Evolutionary conservation across 2,888 invertebrate genomes (phyloP).

Genomic region (Seira ritae): DNA sequence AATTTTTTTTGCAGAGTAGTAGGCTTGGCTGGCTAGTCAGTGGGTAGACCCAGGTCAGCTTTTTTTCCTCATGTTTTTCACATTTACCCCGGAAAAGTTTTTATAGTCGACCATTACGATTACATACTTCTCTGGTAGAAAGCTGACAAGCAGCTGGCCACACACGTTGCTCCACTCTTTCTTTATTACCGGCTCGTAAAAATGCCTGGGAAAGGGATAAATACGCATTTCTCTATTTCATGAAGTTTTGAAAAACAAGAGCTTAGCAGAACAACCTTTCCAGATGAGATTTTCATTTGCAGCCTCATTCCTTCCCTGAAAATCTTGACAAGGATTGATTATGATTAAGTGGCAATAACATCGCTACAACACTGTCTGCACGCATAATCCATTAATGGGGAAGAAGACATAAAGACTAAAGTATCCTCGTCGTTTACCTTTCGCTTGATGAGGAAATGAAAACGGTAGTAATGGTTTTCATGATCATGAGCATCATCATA

Average conservation of each 20-base stretch:
- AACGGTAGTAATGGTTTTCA: too few relatives aligned
- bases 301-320: not conserved
- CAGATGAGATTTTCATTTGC: slow-evolving; percentile 33
- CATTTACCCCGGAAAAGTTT: not conserved
- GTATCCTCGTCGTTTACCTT: too few relatives aligned
- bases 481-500: too few relatives aligned
- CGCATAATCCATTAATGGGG: too few relatives aligned
- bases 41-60: not conserved
- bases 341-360: slow-evolving; percentile 38
- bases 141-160: slow-evolving; percentile 1
- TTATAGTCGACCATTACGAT: not conserved
- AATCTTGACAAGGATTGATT: slow-evolving; percentile 49
- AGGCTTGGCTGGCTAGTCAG: too few relatives aligned
- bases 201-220: not conserved
- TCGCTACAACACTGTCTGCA: not conserved
- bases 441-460: too few relatives aligned
- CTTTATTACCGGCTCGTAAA: slow-evolving; percentile 8
- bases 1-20: too few relatives aligned
- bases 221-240: not conserved
- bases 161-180: not conserved
- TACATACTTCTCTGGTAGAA: not conserved
- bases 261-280: too few relatives aligned
- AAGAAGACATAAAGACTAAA: too few relatives aligned
- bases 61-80: not conserved
- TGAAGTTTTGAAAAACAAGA: not conserved